A percentile compares a stretch with the other conserved stretches of the same genome.
phyloP scores from a whole-genome alignment of 2,888 invertebrate genomes.

The Caenorhabditis zanzibari region DNA sequence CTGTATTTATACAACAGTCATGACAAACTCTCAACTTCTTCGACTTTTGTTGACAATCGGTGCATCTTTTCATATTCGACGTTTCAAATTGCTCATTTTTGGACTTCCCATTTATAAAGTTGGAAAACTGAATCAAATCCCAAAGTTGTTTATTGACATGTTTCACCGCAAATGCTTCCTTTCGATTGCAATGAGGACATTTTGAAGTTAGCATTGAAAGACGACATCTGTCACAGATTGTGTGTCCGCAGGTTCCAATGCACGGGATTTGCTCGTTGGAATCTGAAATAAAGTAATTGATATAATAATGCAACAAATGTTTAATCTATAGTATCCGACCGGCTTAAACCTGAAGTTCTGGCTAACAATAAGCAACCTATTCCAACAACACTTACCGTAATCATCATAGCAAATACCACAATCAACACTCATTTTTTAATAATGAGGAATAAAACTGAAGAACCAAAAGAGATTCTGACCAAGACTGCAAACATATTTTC shows the following conservation, averaged over 20 bases:
- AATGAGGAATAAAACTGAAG: neutral
- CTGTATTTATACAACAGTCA: conserved; percentile 1
- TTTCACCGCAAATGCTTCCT: conserved; percentile 23
- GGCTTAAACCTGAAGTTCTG: too few species aligned
- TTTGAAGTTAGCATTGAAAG: neutral
- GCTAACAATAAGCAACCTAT: too few species aligned
- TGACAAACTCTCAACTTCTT: conserved; percentile 29
- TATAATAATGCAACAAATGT: too few species aligned
- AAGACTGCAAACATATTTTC: neutral
- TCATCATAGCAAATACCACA: conserved; percentile 49
- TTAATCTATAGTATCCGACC: too few species aligned
- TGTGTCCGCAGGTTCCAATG: conserved; percentile 52
- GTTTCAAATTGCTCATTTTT: conserved; percentile 3
- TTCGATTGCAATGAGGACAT: conserved; percentile 36
- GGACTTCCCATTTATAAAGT: neutral
- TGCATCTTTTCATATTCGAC: neutral
- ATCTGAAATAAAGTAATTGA: conserved; percentile 25
- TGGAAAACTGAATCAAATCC: conserved; percentile 21
- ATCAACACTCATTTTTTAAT: neutral
- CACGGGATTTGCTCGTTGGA: conserved; percentile 16
- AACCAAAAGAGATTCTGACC: neutral
- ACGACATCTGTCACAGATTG: conserved; percentile 35
- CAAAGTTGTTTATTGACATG: conserved; percentile 31
- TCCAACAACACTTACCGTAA: conserved; percentile 45
- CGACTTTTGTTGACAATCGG: neutral